phyloP scores from a whole-genome alignment of 2,797 vertebrate species.

The Australoheros facetus region DNA sequence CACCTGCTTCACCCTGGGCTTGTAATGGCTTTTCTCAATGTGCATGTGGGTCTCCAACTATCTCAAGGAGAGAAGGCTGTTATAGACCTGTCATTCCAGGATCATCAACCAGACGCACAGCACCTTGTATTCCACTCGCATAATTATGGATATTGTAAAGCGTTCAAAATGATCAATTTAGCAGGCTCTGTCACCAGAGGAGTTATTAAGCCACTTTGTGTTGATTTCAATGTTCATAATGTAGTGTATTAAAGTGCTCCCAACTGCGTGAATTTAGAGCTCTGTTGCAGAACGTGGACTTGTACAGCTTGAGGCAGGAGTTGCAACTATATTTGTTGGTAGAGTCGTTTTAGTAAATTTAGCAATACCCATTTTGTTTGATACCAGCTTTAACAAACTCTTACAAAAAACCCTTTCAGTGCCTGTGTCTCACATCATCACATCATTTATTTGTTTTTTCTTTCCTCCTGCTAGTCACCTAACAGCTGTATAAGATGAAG shows the following conservation, averaged over 20 bases:
- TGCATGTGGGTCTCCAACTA: constrained; percentile 72
- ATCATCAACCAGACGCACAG: constrained; percentile 77
- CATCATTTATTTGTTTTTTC: not conserved
- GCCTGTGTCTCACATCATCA: not conserved
- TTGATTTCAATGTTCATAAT: constrained; percentile 77
- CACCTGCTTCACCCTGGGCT: constrained; percentile 81
- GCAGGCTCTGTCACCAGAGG: constrained; percentile 69
- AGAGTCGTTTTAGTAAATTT: constrained; percentile 15
- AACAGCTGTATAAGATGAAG: constrained; percentile 1
- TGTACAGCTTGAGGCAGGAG: constrained; percentile 39
- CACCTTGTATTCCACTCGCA: constrained; percentile 72
- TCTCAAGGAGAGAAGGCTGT: constrained; percentile 73
- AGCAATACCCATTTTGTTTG: constrained; percentile 23
- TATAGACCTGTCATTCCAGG: constrained; percentile 74
- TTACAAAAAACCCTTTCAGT: not conserved
- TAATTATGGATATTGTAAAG: constrained; percentile 81
- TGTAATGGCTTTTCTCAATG: constrained; percentile 83
- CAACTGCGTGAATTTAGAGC: constrained; percentile 55
- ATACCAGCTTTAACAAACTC: constrained; percentile 19
- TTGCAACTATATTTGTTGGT: constrained; percentile 25
- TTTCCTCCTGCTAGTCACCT: not conserved
- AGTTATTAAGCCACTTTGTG: constrained; percentile 80
- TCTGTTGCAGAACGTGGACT: constrained; percentile 49
- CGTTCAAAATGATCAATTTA: constrained; percentile 78
- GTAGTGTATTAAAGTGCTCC: constrained; percentile 58